Conservation (phyloP, 2,888 invertebrate genomes). For the Agonopterix alstromeriana region DNA sequence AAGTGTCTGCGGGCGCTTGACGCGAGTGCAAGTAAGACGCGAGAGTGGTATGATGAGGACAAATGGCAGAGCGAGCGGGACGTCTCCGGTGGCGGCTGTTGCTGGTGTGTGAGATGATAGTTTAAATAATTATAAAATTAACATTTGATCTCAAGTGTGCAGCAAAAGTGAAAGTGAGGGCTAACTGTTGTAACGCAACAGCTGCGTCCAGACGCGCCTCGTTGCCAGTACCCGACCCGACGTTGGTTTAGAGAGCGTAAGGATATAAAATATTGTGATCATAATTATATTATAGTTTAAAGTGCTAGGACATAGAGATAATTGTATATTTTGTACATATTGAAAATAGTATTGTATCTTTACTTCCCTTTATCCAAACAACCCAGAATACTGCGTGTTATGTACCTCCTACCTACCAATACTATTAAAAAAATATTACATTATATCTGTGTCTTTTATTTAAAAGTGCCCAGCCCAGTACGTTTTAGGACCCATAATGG, state of each 20-base stretch:
- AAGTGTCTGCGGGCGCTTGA: neutral
- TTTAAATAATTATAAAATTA: conserved; percentile 70
- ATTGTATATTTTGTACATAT: conserved; percentile 78
- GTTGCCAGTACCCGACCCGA: conserved; percentile 30
- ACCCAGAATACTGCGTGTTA: conserved; percentile 77
- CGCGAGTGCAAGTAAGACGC: conserved; percentile 17
- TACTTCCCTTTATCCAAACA: conserved; percentile 74
- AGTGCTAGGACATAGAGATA: conserved; percentile 65
- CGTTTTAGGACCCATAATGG: no score
- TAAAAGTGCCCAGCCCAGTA: neutral
- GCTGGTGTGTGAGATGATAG: conserved; percentile 67
- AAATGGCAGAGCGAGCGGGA: conserved; percentile 16
- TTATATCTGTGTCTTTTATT: conserved; percentile 15
- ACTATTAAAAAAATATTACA: conserved; percentile 78
- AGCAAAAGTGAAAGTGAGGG: conserved; percentile 68
- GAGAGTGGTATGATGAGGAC: conserved; percentile 27
- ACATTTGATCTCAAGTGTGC: conserved; percentile 77
- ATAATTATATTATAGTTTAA: conserved; percentile 73
- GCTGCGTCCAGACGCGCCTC: conserved; percentile 41
- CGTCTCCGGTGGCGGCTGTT: conserved; percentile 44
- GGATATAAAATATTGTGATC: conserved; percentile 75
- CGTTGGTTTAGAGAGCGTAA: conserved; percentile 53
- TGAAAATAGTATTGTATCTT: conserved; percentile 77
- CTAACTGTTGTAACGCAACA: conserved; percentile 55
- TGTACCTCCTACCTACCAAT: conserved; percentile 78